A percentile compares a stretch with the other conserved stretches of the same genome.
These are phyloP conservation scores for Solea senegalensis DNA, from an alignment of 2,113 vertebrate genomes.

Conservation along the genomic window DNA sequence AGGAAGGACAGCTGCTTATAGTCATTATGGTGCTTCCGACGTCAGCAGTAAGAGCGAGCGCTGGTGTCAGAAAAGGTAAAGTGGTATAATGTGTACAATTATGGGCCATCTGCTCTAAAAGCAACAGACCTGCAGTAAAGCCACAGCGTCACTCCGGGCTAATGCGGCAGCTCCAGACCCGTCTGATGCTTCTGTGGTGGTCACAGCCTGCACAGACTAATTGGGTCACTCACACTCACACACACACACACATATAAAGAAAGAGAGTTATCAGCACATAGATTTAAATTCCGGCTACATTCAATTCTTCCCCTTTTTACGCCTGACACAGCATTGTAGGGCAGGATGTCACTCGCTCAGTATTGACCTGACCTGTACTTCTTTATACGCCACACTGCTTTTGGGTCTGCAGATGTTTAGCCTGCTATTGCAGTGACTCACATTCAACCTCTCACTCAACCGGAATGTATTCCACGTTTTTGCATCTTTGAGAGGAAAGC, in stretches of 20 bases:
- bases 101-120: conserved; percentile 16
- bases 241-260: not conserved
- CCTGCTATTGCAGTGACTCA: not conserved
- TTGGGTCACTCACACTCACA: not conserved
- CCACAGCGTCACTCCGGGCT: not conserved
- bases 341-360: conserved; percentile 28
- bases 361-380: conserved; percentile 47
- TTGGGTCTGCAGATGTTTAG: conserved; percentile 33
- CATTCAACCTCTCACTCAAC: not conserved
- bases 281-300: conserved; percentile 29
- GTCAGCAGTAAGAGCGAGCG: conserved; percentile 32
- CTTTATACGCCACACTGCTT: conserved; percentile 7
- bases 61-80: conserved; percentile 9
- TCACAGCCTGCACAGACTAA: conserved; percentile 30
- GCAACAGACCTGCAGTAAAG: conserved; percentile 29
- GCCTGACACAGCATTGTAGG: conserved; percentile 30
- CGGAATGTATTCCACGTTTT: not conserved
- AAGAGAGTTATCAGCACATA: conserved; percentile 12
- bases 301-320: conserved; percentile 32
- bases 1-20: conserved; percentile 33
- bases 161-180: not conserved
- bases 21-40: conserved; percentile 9
- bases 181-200: conserved; percentile 42
- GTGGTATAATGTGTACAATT: conserved; percentile 26
- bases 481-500: too few relatives aligned